Percentiles rank a stretch among this genome's conserved stretches.
These are phyloP conservation scores for Phylloscopus whistleri DNA, from an alignment of 2,113 vertebrate genomes.

Conservation along the genomic window DNA sequence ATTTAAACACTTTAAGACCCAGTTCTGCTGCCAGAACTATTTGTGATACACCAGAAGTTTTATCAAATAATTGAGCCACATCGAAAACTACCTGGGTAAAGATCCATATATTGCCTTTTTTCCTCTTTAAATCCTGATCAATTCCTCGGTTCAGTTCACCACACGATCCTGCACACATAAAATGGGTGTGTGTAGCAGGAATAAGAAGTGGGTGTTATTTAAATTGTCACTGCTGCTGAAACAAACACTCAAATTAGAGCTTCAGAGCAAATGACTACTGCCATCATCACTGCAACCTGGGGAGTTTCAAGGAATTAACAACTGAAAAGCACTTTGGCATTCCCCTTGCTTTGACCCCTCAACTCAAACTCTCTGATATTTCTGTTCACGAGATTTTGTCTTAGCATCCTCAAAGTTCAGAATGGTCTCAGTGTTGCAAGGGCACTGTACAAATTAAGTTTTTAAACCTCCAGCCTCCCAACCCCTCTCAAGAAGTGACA, in stretches of 20 bases:
- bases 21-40: neutral
- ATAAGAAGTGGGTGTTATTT: conserved; percentile 19
- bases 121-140: neutral
- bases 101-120: neutral
- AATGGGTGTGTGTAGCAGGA: conserved; percentile 11
- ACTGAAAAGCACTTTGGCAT: neutral
- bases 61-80: neutral
- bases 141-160: neutral
- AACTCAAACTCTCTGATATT: neutral
- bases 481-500: neutral
- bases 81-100: neutral
- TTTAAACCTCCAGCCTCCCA: neutral
- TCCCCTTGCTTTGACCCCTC: neutral
- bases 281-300: neutral
- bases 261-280: neutral
- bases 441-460: fast-evolving
- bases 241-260: conserved; percentile 48
- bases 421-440: neutral
- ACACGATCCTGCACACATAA: neutral
- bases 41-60: neutral
- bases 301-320: conserved; percentile 16
- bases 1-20: neutral
- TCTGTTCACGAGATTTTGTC: neutral
- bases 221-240: conserved; percentile 9
- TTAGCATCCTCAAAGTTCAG: neutral